Conservation (phyloP, 2,113 vertebrate genomes). For the Larimichthys polyactis region DNA sequence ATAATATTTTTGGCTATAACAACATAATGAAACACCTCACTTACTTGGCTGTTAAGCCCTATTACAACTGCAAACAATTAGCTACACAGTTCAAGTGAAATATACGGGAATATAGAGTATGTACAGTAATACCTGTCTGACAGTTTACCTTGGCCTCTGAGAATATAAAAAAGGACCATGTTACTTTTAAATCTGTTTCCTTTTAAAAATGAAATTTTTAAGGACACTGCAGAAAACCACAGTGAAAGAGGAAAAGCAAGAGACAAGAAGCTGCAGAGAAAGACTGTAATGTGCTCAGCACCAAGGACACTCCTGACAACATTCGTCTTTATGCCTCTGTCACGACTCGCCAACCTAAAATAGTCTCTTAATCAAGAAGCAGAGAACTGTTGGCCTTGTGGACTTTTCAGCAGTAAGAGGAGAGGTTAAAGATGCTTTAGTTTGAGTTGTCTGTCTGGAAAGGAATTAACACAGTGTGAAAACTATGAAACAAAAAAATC, state of each 20-base stretch:
- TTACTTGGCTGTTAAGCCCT: not conserved
- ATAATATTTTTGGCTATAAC: not conserved
- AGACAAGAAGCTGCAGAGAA: not conserved
- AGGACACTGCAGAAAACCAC: not conserved
- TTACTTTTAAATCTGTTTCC: too few relatives aligned
- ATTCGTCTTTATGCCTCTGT: constrained; percentile 17
- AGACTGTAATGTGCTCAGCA: not conserved
- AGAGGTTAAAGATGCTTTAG: too few relatives aligned
- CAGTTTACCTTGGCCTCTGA: not conserved
- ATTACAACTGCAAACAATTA: not conserved
- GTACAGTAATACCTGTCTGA: not conserved
- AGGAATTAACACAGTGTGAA: not conserved
- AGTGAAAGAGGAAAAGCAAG: not conserved
- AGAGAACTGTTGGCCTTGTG: not conserved
- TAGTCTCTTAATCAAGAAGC: constrained; percentile 4
- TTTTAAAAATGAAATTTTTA: constrained; percentile 3
- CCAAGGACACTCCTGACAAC: constrained; percentile 17
- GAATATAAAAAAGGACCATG: too few relatives aligned
- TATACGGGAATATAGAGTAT: not conserved
- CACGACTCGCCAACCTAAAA: constrained; percentile 20
- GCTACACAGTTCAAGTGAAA: constrained; percentile 9
- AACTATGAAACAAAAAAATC: not conserved
- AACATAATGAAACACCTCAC: not conserved
- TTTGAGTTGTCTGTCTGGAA: not conserved
- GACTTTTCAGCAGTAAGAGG: not conserved